Conservation (phyloP, 1,140 invertebrate genomes). For the Oncopodura yosiiana region DNA sequence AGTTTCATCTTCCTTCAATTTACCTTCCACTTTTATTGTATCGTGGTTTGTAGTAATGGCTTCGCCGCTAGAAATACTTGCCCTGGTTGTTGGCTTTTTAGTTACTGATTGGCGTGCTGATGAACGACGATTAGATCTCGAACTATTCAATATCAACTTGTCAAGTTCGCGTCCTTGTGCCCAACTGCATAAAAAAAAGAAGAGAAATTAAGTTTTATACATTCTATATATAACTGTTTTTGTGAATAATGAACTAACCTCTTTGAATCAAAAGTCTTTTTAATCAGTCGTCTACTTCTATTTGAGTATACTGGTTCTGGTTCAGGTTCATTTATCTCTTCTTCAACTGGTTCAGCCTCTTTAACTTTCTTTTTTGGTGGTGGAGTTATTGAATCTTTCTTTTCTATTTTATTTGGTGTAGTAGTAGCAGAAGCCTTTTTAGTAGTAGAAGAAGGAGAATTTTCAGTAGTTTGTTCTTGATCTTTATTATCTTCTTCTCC, state of each 20-base stretch:
- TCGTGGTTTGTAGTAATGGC: background rate
- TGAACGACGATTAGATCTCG: background rate
- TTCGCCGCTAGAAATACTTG: background rate
- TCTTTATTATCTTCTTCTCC: background rate
- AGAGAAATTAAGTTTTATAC: background rate
- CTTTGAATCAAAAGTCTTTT: background rate
- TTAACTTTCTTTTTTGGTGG: background rate
- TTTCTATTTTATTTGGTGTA: background rate
- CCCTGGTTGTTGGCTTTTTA: background rate
- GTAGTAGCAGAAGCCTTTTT: background rate
- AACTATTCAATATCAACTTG: background rate
- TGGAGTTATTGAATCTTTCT: too few relatives aligned
- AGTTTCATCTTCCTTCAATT: too few relatives aligned
- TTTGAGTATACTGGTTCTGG: background rate
- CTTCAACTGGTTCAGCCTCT: background rate
- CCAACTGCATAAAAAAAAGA: background rate
- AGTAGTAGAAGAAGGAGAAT: background rate
- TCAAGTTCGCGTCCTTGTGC: slow-evolving; percentile 7
- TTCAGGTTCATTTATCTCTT: background rate
- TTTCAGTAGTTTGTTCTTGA: background rate
- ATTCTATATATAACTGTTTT: background rate
- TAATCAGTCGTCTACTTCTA: background rate
- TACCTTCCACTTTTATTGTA: too few relatives aligned
- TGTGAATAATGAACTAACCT: background rate
- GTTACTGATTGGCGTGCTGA: background rate